A percentile compares a stretch with the other conserved stretches of the same genome.
phyloP scores from a whole-genome alignment of 2,113 vertebrate genomes.

The Toxotes jaculatrix region DNA sequence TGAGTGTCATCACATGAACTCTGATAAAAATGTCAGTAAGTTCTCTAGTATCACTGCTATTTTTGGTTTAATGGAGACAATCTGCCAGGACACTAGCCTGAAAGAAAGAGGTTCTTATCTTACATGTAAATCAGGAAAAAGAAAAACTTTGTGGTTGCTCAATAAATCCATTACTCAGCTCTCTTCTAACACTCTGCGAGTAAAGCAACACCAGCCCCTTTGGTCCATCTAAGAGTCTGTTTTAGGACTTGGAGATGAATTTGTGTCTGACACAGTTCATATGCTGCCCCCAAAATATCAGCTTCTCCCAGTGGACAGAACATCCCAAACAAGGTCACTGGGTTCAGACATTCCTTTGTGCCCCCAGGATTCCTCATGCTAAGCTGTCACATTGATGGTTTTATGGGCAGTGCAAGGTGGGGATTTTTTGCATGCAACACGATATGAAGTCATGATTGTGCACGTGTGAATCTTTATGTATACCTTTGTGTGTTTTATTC shows the following conservation, averaged over 20 bases:
- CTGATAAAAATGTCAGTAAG: too few species aligned
- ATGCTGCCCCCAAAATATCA: slow-evolving; percentile 44
- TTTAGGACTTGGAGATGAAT: slow-evolving; percentile 5
- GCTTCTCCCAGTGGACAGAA: slow-evolving; percentile 1
- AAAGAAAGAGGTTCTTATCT: background rate
- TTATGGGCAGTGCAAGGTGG: slow-evolving; percentile 17
- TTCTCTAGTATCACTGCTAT: background rate
- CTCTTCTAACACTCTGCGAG: background rate
- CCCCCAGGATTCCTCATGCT: background rate
- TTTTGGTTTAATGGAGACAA: background rate
- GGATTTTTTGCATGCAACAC: slow-evolving; percentile 27
- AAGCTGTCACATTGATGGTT: slow-evolving; percentile 13
- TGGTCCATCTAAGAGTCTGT: background rate
- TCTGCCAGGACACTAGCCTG: background rate
- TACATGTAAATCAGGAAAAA: background rate
- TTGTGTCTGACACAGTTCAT: slow-evolving; percentile 12
- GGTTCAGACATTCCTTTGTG: slow-evolving; percentile 47
- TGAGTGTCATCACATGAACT: slow-evolving; percentile 6
- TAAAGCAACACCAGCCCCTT: slow-evolving; percentile 16
- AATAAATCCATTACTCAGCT: background rate
- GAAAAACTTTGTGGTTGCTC: background rate
- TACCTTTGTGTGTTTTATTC: background rate
- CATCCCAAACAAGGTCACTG: background rate
- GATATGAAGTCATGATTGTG: slow-evolving; percentile 16
- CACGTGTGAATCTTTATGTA: background rate